Evolutionary conservation across 2,113 vertebrate genomes (phyloP).

Genomic region (Corythaeola cristata): DNA sequence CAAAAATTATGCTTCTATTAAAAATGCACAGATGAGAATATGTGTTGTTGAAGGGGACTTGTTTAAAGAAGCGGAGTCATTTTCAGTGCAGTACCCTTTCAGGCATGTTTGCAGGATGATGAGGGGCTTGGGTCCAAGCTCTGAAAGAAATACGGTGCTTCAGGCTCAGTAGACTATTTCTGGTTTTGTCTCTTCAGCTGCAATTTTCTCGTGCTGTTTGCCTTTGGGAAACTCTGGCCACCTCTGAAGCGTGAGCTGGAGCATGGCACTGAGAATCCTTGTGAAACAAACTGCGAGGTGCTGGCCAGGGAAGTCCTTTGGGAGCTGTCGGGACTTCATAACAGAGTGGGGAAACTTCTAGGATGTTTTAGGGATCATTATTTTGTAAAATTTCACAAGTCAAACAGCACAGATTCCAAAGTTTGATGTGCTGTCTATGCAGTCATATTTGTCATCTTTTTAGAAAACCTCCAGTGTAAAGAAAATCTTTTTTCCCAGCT

Average conservation of each 20-base stretch:
- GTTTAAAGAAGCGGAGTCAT: slow-evolving; percentile 26
- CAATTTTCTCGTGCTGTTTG: neutral
- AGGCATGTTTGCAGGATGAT: neutral
- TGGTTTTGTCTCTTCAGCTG: neutral
- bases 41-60: slow-evolving; percentile 37
- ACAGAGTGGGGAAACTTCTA: neutral
- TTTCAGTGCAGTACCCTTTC: neutral
- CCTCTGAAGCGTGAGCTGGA: neutral
- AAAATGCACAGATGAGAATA: slow-evolving; percentile 60
- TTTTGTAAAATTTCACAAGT: neutral
- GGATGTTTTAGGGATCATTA: neutral
- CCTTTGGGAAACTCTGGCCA: neutral
- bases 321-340: fast-evolving
- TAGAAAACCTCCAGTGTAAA: neutral
- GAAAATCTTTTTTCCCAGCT: neutral
- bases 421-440: neutral
- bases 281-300: neutral
- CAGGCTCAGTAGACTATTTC: neutral
- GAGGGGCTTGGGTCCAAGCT: neutral
- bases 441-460: neutral
- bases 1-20: slow-evolving; percentile 61
- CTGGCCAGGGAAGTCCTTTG: neutral
- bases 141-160: neutral
- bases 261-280: neutral
- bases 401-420: neutral